Conservation (phyloP, 2,888 invertebrate species). For the Diarsia rubi region DNA sequence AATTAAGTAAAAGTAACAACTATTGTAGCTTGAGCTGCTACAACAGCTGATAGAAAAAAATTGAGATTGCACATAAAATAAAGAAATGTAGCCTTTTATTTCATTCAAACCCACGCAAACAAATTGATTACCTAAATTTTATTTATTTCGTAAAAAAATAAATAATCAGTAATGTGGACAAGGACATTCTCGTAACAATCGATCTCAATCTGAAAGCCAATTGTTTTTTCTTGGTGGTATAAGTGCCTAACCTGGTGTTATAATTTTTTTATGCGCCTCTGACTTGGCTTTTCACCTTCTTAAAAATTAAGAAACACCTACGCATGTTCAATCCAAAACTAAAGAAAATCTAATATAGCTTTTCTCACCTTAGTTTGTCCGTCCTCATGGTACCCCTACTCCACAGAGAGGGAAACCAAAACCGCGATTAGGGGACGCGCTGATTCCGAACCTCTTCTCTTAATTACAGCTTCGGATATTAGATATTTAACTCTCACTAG, state of each 20-base stretch:
- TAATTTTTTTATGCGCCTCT: too few species aligned
- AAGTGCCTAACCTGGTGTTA: too few species aligned
- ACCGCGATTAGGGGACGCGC: conserved; percentile 73
- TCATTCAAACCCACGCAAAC: too few species aligned
- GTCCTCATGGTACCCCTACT: conserved; percentile 34
- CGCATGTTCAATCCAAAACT: not conserved
- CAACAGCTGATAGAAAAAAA: not conserved
- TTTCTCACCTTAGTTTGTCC: not conserved
- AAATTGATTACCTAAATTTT: too few species aligned
- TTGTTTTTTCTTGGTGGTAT: too few species aligned
- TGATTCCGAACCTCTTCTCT: conserved; percentile 68
- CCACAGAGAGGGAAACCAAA: conserved; percentile 63
- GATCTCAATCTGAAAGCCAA: not conserved
- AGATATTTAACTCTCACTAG: conserved; percentile 54
- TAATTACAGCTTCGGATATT: conserved; percentile 69
- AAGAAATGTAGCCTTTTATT: not conserved
- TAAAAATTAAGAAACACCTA: not conserved
- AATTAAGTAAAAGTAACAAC: not conserved
- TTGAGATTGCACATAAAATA: not conserved
- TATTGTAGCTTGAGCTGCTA: not conserved
- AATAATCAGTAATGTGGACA: not conserved
- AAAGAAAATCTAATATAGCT: not conserved
- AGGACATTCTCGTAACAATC: not conserved
- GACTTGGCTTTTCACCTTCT: too few species aligned
- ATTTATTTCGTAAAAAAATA: not conserved